These are phyloP conservation scores for Whitmania pigra DNA, from an alignment of 1,140 invertebrate genomes.

Conservation along the genomic window DNA sequence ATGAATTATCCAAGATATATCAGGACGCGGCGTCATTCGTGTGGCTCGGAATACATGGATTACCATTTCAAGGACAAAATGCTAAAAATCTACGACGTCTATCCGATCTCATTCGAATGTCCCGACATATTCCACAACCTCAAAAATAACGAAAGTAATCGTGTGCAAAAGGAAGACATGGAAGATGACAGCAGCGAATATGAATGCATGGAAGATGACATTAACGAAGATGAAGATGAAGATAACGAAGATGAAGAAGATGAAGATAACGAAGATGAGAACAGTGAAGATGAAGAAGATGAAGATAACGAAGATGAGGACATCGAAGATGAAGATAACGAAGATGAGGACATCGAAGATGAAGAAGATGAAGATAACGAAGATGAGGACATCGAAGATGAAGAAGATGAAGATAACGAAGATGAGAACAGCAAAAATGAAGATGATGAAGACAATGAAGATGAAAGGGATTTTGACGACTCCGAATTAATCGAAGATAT, in stretches of 20 bases:
- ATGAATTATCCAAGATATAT: too few species aligned
- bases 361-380: background rate
- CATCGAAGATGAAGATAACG: background rate
- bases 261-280: background rate
- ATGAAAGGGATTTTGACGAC: too few species aligned
- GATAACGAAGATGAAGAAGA: slow-evolving; percentile 1
- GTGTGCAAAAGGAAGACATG: background rate
- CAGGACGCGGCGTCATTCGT: too few species aligned
- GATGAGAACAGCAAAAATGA: background rate
- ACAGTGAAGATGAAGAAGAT: background rate
- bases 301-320: background rate
- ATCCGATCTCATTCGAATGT: too few species aligned
- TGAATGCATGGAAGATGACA: background rate
- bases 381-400: background rate
- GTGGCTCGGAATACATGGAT: too few species aligned
- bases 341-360: background rate
- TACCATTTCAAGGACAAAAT: too few species aligned
- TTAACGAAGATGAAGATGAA: background rate
- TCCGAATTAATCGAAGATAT: too few species aligned
- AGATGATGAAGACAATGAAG: background rate
- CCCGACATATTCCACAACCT: too few species aligned
- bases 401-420: background rate
- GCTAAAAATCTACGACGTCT: too few species aligned
- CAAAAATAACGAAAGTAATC: too few species aligned
- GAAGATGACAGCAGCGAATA: background rate